These are phyloP conservation scores for Orchestes rusci DNA, from an alignment of 2,888 invertebrate species.

Conservation along the genomic window DNA sequence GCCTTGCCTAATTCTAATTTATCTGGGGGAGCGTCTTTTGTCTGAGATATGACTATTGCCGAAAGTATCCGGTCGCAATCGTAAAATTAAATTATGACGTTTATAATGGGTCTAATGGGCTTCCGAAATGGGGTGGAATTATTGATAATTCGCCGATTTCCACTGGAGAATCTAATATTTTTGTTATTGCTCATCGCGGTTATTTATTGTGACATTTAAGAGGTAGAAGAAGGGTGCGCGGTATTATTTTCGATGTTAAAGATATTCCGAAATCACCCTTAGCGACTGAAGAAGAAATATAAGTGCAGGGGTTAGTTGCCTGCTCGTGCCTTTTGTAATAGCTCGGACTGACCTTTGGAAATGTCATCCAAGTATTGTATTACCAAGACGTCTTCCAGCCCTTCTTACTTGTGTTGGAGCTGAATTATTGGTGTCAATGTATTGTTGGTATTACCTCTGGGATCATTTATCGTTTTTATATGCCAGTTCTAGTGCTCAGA, in stretches of 20 bases:
- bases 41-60: conserved; percentile 43
- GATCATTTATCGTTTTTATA: too few relatives aligned
- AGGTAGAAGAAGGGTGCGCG: conserved; percentile 24
- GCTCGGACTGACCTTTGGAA: conserved; percentile 36
- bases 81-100: conserved; percentile 42
- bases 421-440: too few relatives aligned
- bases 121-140: conserved; percentile 18
- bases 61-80: conserved; percentile 38
- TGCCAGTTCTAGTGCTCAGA: too few relatives aligned
- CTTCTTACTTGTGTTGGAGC: too few relatives aligned
- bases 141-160: not conserved
- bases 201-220: conserved; percentile 31
- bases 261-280: conserved; percentile 36
- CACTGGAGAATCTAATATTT: conserved; percentile 34
- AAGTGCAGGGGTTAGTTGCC: conserved; percentile 41
- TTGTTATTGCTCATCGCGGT: conserved; percentile 28
- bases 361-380: conserved; percentile 30
- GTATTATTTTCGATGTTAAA: conserved; percentile 31
- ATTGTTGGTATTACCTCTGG: too few relatives aligned
- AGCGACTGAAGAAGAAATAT: conserved; percentile 38
- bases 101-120: conserved; percentile 32
- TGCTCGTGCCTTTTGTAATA: conserved; percentile 27
- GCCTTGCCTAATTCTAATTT: conserved; percentile 47
- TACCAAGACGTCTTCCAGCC: conserved; percentile 8
- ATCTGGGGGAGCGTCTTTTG: conserved; percentile 37